Conservation (phyloP, 2,113 vertebrate genomes). For the Nipponia nippon region DNA sequence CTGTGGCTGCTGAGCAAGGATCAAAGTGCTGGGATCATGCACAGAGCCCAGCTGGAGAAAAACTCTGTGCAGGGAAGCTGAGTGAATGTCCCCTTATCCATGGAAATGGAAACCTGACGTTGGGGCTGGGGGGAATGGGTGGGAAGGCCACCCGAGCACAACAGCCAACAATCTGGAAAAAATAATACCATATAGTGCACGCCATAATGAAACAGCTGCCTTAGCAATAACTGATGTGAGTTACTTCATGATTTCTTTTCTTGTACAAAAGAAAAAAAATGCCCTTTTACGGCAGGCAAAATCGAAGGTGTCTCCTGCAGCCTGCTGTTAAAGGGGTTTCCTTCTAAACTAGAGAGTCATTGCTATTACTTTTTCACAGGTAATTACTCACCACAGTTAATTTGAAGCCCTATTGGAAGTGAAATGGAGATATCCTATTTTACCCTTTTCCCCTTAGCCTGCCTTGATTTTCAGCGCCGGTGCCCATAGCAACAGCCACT, state of each 20-base stretch:
- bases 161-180: conserved; percentile 30
- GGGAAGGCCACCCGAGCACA: not conserved
- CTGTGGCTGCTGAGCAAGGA: not conserved
- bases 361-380: not conserved
- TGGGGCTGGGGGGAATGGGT: not conserved
- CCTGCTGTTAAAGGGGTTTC: conserved; percentile 27
- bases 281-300: conserved; percentile 19
- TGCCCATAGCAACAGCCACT: conserved; percentile 65
- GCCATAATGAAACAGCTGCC: conserved; percentile 15
- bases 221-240: conserved; percentile 38
- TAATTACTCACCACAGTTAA: conserved; percentile 67
- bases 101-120: not conserved
- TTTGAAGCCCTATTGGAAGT: conserved; percentile 54
- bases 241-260: conserved; percentile 42
- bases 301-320: conserved; percentile 23
- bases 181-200: not conserved
- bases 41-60: not conserved
- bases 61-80: not conserved
- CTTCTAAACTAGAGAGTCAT: conserved; percentile 3
- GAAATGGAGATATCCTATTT: conserved; percentile 51
- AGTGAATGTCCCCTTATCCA: not conserved
- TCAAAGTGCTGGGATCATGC: not conserved
- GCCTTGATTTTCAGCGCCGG: conserved; percentile 25
- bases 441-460: conserved; percentile 45
- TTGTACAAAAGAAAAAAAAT: not conserved